phyloP scores from a whole-genome alignment of 2,797 vertebrate genomes.

The Poeciliopsis gracilis region DNA sequence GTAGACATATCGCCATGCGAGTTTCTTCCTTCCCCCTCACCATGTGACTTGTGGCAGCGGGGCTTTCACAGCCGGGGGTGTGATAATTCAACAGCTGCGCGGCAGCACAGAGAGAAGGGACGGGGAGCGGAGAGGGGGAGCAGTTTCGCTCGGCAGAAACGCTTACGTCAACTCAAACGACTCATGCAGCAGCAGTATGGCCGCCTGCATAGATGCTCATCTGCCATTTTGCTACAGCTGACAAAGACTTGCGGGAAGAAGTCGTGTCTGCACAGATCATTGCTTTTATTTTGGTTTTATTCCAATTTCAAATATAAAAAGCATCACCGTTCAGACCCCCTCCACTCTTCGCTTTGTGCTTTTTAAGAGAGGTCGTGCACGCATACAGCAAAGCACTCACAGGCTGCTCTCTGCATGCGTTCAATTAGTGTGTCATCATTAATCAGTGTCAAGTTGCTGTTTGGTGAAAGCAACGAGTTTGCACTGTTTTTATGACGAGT shows the following conservation, averaged over 20 bases:
- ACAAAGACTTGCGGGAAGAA: background rate
- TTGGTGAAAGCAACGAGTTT: constrained; percentile 20
- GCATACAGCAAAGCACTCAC: constrained; percentile 40
- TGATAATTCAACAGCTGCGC: constrained; percentile 75
- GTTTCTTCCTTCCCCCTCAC: constrained; percentile 18
- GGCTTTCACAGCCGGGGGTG: constrained; percentile 56
- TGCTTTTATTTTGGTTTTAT: background rate
- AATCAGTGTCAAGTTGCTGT: constrained; percentile 54
- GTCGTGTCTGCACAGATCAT: background rate
- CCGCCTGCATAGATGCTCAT: constrained; percentile 43
- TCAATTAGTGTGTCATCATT: constrained; percentile 63
- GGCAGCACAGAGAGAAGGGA: constrained; percentile 44
- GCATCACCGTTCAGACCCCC: background rate
- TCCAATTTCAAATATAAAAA: background rate
- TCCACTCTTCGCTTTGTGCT: background rate
- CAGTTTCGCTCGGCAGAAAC: constrained; percentile 46
- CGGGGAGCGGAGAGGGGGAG: background rate
- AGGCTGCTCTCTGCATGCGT: constrained; percentile 54
- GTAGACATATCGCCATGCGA: constrained; percentile 33
- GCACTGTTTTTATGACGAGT: constrained; percentile 25
- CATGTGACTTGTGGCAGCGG: constrained; percentile 58
- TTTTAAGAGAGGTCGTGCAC: constrained; percentile 42
- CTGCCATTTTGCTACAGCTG: constrained; percentile 54
- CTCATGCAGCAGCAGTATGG: constrained; percentile 63
- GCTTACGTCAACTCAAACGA: constrained; percentile 71